phyloP scores from a whole-genome alignment of 2,797 vertebrate genomes.

The Syngnathus rostellatus region DNA sequence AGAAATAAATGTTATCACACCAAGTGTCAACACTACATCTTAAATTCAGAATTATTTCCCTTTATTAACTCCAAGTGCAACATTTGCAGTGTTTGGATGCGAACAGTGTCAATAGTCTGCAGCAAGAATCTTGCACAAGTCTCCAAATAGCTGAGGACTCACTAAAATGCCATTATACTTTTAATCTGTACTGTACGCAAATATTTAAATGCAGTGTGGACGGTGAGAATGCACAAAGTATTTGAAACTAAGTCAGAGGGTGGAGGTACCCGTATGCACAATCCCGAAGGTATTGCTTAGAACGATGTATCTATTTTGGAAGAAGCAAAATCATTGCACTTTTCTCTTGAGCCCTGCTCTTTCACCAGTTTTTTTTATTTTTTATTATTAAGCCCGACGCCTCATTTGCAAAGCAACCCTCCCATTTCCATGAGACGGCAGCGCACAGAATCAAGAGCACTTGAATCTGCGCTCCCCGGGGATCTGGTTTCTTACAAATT shows the following conservation, averaged over 20 bases:
- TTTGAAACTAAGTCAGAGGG: slow-evolving; percentile 8
- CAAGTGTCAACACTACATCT: background rate
- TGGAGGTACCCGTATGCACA: background rate
- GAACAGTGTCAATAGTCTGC: background rate
- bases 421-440: slow-evolving; percentile 15
- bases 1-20: no score
- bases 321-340: background rate
- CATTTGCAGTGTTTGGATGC: background rate
- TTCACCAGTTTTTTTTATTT: background rate
- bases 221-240: slow-evolving; percentile 4
- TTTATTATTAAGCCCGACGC: background rate
- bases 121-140: slow-evolving; percentile 3
- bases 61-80: background rate
- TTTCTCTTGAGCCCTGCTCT: background rate
- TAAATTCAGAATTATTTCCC: background rate
- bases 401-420: background rate
- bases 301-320: background rate
- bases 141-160: slow-evolving; percentile 17
- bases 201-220: slow-evolving; percentile 13
- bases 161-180: slow-evolving; percentile 21
- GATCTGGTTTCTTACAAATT: slow-evolving; percentile 48
- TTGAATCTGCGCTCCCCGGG: slow-evolving; percentile 29
- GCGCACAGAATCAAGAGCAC: slow-evolving; percentile 27
- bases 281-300: background rate
- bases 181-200: slow-evolving; percentile 22